Conservation (phyloP, 2,888 invertebrate species). For the Perdita meconis region DNA sequence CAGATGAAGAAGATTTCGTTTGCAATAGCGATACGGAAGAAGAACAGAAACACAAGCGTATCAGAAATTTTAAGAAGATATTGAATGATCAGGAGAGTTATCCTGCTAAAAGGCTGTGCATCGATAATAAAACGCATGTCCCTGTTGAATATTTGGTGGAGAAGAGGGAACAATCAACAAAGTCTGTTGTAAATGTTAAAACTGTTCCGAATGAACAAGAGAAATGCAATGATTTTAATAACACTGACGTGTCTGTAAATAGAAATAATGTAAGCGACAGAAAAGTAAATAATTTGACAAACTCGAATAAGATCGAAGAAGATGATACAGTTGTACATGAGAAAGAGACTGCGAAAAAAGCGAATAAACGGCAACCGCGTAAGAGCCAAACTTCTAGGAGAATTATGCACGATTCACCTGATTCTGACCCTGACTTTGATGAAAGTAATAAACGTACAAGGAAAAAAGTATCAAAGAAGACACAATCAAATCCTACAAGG, state of each 20-base stretch:
- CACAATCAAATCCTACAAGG: not conserved
- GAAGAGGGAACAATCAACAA: not conserved
- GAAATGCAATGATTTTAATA: not conserved
- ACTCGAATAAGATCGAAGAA: not conserved
- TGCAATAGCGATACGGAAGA: constrained; percentile 89
- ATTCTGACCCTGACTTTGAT: constrained; percentile 66
- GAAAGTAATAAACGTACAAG: constrained; percentile 18
- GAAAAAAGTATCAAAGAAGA: constrained; percentile 23
- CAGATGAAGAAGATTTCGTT: constrained; percentile 89
- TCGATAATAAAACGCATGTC: not conserved
- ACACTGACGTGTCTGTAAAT: not conserved
- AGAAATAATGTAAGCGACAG: not conserved
- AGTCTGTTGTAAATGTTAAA: not conserved
- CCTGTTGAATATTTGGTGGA: not conserved
- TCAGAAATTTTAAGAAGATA: constrained; percentile 87
- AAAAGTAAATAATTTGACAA: constrained; percentile 1
- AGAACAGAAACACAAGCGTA: constrained; percentile 83
- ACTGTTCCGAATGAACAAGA: constrained; percentile 2
- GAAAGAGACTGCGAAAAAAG: constrained; percentile 4
- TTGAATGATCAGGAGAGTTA: constrained; percentile 57
- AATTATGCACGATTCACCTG: constrained; percentile 35
- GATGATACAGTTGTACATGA: constrained; percentile 1
- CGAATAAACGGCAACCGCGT: not conserved
- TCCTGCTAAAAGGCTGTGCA: constrained; percentile 65
- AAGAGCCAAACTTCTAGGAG: constrained; percentile 28